Evolutionary conservation across 2,113 vertebrate genomes (phyloP).

Genomic region (Cathartes aura): DNA sequence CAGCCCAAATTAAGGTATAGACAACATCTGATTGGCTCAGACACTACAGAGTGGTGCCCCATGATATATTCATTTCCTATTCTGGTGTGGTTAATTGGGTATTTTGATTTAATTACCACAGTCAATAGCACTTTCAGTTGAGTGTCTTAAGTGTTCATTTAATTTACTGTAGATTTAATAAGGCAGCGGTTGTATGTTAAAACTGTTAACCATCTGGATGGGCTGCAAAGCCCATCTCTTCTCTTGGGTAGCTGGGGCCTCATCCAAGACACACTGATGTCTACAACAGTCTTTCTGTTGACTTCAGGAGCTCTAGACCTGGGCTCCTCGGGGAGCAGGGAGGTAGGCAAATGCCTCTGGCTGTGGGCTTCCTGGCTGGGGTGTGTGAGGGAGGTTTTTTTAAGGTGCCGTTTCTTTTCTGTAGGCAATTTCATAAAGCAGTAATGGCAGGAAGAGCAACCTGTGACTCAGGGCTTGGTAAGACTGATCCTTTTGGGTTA

Average conservation of each 20-base stretch:
- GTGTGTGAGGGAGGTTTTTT: neutral
- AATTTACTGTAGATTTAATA: conserved; percentile 68
- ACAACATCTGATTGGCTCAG: neutral
- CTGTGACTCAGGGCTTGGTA: neutral
- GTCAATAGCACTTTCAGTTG: conserved; percentile 57
- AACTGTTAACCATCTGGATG: conserved; percentile 66
- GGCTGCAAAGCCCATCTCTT: conserved; percentile 52
- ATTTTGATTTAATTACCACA: conserved; percentile 59
- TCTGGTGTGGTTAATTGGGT: conserved; percentile 59
- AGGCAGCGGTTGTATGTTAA: conserved; percentile 28
- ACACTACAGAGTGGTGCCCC: neutral
- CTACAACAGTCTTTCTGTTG: conserved; percentile 35
- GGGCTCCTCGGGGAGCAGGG: neutral
- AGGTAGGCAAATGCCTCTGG: neutral
- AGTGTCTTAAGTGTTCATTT: conserved; percentile 60
- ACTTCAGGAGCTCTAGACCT: neutral
- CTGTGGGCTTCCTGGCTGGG: neutral
- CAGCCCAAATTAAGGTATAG: neutral
- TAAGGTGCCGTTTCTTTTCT: neutral
- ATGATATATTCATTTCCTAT: conserved; percentile 47
- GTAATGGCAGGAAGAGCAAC: neutral
- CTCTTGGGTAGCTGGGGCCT: conserved; percentile 12
- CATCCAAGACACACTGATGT: conserved; percentile 46
- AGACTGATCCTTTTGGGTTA: neutral
- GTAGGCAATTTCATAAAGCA: neutral